Evolutionary conservation across 2,888 invertebrate species (phyloP).

Genomic region (Acleris sparsana): DNA sequence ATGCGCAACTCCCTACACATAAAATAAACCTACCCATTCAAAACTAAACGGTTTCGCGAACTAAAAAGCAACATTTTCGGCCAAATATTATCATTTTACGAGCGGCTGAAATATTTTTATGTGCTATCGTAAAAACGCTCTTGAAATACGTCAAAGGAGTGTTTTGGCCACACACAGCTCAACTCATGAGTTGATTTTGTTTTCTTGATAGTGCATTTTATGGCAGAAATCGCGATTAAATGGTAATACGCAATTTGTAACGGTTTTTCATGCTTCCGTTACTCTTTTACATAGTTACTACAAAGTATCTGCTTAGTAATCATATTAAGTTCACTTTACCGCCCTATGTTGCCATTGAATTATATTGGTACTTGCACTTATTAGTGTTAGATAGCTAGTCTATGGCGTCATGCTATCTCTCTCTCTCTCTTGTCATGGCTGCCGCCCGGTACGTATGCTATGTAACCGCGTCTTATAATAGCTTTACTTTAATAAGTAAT

Average conservation of each 20-base stretch:
- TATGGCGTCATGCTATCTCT: too few species aligned
- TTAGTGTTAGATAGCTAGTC: too few species aligned
- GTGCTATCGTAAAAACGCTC: slow-evolving; percentile 64
- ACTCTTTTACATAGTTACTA: neutral
- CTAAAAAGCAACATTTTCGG: slow-evolving; percentile 50
- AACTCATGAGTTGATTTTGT: slow-evolving; percentile 56
- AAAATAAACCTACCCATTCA: slow-evolving; percentile 30
- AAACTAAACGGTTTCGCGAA: slow-evolving; percentile 38
- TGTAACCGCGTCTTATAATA: too few species aligned
- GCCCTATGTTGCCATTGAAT: neutral
- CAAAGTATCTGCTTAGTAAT: neutral
- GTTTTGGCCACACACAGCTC: slow-evolving; percentile 58
- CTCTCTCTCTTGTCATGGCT: too few species aligned
- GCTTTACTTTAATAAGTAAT: too few species aligned
- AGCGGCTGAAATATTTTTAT: slow-evolving; percentile 68
- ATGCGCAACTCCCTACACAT: slow-evolving; percentile 25
- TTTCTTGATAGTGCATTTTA: slow-evolving; percentile 50
- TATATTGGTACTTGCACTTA: too few species aligned
- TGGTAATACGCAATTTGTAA: slow-evolving; percentile 9
- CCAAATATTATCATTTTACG: slow-evolving; percentile 64
- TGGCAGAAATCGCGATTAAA: slow-evolving; percentile 34
- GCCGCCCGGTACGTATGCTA: too few species aligned
- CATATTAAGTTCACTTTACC: neutral
- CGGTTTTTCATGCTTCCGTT: slow-evolving; percentile 1
- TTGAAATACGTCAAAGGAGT: slow-evolving; percentile 63